Evolutionary conservation across 2,113 vertebrate genomes (phyloP).

Genomic region (Xiphorhynchus elegans): DNA sequence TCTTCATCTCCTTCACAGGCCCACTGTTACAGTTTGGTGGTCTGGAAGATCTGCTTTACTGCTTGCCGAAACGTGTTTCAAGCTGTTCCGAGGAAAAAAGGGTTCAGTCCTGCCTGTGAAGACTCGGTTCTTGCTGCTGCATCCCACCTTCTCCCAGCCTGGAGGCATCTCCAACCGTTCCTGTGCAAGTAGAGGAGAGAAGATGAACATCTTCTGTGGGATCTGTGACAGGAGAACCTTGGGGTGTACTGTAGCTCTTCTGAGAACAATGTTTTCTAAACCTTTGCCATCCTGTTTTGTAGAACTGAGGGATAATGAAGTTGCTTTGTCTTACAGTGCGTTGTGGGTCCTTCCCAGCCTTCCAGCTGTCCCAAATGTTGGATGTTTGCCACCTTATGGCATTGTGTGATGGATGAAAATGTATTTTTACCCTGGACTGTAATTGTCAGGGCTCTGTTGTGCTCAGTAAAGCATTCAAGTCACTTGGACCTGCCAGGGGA

Average conservation of each 20-base stretch:
- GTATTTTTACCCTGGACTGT: not conserved
- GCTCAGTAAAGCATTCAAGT: not conserved
- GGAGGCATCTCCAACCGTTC: fast-evolving
- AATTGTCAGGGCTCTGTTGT: not conserved
- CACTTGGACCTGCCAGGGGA: not conserved
- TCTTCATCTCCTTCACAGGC: too few relatives aligned
- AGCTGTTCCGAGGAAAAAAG: fast-evolving
- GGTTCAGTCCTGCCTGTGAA: fast-evolving
- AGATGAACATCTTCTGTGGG: fast-evolving
- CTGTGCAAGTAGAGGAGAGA: not conserved
- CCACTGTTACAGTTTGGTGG: too few relatives aligned
- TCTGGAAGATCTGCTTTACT: not conserved
- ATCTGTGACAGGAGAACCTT: not conserved
- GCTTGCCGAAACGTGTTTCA: fast-evolving
- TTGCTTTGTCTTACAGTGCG: not conserved
- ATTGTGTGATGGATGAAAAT: not conserved
- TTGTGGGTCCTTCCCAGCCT: not conserved
- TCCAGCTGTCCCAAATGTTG: not conserved
- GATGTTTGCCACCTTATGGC: not conserved
- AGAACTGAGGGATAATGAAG: not conserved
- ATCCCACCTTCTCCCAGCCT: not conserved
- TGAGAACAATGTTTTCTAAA: not conserved
- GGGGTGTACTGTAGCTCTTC: not conserved
- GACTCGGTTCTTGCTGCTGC: not conserved
- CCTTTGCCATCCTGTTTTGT: not conserved